Evolutionary conservation across 1,140 invertebrate genomes (phyloP), one percentile per base, ranked within the genome.

Genomic region (Thaumatotibia leucotreta): DNA sequence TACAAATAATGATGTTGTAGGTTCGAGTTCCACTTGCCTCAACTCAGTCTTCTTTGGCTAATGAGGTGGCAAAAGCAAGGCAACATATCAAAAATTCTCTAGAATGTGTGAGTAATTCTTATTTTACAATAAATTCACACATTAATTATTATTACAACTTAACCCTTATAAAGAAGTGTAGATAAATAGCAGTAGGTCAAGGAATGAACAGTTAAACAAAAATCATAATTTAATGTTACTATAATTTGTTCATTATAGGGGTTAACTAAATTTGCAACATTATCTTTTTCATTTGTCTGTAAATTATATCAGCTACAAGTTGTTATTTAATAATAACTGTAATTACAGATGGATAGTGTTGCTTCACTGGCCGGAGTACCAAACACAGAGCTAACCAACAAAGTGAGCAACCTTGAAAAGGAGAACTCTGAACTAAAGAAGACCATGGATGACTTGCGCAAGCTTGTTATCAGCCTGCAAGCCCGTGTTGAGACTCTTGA

Each of bases 61-160:
- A 90, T 81, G 93, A 94, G 92, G 93, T 94, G 69, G 93, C 92
- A 65, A 94, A 94, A 82, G 93, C 93, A 73, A 92, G 94, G 78
- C 92, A 94, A 86, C 92, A 94, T 80, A 93, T 94, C 85, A 94
- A 94, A 90, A 93, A 92, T 76, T 93, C 93, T 75, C 88, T 94
- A 80, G 93, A 94, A 90, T 93, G 93, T 91, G 93, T 94, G 86
- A 93, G 91, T 92, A 73, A 32, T 35, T 54, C 52, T 68, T 61
- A 20, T 62, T 72, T 73, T 69, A 67, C 66, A 65, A n/a, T 68
- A 33, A 63, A 63, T 72, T 66, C 74, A 76, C 77, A 76, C 69
- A 73, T 72, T 65, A 9, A 22, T 49, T n/a, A 33, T 17, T 11
- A 20, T 11, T 45, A 6, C 14, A 14, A 45, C 39, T 45, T 45